Evolutionary conservation across 1,140 invertebrate species (phyloP).

Genomic region (Drosophila quadrilineata): DNA sequence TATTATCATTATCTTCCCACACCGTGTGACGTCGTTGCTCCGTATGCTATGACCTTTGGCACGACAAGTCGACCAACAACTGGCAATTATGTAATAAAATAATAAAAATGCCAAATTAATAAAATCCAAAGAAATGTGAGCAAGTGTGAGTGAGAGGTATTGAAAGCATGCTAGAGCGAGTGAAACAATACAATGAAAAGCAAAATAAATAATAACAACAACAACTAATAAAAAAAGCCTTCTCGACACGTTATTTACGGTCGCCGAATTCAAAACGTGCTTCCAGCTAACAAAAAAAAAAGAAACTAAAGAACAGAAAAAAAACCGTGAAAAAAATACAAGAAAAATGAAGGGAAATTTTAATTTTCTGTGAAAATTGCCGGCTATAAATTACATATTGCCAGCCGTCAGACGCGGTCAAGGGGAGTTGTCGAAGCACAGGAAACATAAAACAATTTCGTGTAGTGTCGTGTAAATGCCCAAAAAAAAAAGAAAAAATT

Average conservation of each 20-base stretch:
- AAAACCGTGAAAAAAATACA: constrained; percentile 3
- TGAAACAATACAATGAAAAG: constrained; percentile 1
- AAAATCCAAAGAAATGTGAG: constrained; percentile 34
- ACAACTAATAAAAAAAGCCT: constrained; percentile 37
- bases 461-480: constrained; percentile 50
- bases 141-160: not conserved
- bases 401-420: constrained; percentile 9
- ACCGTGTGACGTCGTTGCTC: constrained; percentile 9
- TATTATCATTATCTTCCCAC: too few relatives aligned
- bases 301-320: not conserved
- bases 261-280: constrained; percentile 38
- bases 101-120: constrained; percentile 64
- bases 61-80: constrained; percentile 45
- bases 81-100: constrained; percentile 72
- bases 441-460: constrained; percentile 52
- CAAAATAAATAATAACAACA: constrained; percentile 10
- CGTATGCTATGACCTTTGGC: constrained; percentile 48
- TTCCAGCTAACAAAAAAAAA: constrained; percentile 3
- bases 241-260: constrained; percentile 44
- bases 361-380: constrained; percentile 59
- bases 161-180: not conserved
- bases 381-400: constrained; percentile 57
- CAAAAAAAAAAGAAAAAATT: too few relatives aligned
- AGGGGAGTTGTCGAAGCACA: constrained; percentile 14
- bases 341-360: constrained; percentile 25